Conservation (phyloP, 2,797 vertebrate species). For the Leucoraja ocellata region DNA sequence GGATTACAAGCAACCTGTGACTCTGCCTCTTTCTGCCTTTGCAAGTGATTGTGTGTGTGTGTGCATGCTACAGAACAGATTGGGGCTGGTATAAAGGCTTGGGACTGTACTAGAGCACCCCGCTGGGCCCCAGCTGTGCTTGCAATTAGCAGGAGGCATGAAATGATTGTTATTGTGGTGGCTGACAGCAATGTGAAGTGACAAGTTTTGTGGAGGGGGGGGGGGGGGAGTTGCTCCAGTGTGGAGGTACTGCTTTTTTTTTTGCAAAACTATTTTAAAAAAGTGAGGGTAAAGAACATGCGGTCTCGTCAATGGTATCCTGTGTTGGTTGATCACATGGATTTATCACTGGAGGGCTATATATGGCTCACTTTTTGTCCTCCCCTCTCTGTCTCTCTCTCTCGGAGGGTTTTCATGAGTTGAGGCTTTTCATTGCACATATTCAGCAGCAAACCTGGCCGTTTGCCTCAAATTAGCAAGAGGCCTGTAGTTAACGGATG, state of each 20-base stretch:
- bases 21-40: slow-evolving; percentile 99
- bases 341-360: slow-evolving; percentile 52
- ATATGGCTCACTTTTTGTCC: not conserved
- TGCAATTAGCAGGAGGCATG: slow-evolving; percentile 98
- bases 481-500: slow-evolving; percentile 64
- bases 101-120: slow-evolving; percentile 77
- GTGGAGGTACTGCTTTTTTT: slow-evolving; percentile 63
- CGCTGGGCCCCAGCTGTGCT: slow-evolving; percentile 98
- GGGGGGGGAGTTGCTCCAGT: slow-evolving; percentile 73
- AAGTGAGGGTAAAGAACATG: slow-evolving; percentile 51
- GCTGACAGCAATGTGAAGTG: slow-evolving; percentile 93
- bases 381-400: too few species aligned
- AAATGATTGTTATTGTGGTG: slow-evolving; percentile 95
- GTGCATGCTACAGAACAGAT: slow-evolving; percentile 77
- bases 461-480: slow-evolving; percentile 71
- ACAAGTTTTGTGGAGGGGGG: slow-evolving; percentile 86
- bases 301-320: slow-evolving; percentile 55
- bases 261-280: slow-evolving; percentile 56
- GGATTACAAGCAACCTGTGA: slow-evolving; percentile 98
- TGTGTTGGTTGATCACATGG: slow-evolving; percentile 55
- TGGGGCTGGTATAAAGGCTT: slow-evolving; percentile 73
- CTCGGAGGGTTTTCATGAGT: slow-evolving; percentile 55
- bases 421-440: slow-evolving; percentile 62
- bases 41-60: slow-evolving; percentile 67
- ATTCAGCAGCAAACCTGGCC: slow-evolving; percentile 68